A percentile compares a stretch with the other conserved stretches of the same genome.
phyloP scores from a whole-genome alignment of 2,888 invertebrate genomes.

The Tetragonisca angustula region DNA sequence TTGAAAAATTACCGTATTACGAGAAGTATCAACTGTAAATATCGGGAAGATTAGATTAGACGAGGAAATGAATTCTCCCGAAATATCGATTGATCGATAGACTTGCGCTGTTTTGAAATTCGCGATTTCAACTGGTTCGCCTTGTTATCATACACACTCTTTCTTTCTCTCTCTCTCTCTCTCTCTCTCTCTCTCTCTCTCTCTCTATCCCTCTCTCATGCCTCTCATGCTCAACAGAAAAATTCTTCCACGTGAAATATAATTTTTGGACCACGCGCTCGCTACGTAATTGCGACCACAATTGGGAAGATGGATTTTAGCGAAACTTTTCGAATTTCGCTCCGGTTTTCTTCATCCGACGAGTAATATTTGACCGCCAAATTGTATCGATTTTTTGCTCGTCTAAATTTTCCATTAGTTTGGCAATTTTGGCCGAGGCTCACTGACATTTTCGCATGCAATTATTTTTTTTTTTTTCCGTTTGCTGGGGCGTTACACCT shows the following conservation, averaged over 20 bases:
- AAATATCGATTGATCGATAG: too few species aligned
- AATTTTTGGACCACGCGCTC: background rate
- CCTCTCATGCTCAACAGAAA: background rate
- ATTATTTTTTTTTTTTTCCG: background rate
- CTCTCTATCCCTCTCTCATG: slow-evolving; percentile 21
- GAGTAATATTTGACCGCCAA: background rate
- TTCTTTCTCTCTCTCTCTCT: slow-evolving; percentile 24
- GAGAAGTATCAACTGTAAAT: too few species aligned
- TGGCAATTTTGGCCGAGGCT: too few species aligned
- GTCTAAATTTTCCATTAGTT: background rate
- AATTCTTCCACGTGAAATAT: background rate
- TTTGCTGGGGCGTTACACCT: background rate
- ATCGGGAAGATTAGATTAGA: too few species aligned
- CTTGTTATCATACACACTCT: too few species aligned
- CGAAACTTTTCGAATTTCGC: background rate
- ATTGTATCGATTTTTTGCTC: background rate
- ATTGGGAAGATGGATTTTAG: background rate
- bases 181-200: slow-evolving; percentile 4
- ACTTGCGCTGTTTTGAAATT: too few species aligned
- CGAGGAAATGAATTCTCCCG: too few species aligned
- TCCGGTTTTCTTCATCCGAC: accelerated
- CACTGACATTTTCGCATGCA: background rate
- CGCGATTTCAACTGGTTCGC: too few species aligned
- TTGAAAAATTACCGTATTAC: too few species aligned
- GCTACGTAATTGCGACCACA: background rate